These are phyloP conservation scores for Bujurquina vittata DNA, from an alignment of 2,113 vertebrate genomes.

Conservation along the genomic window DNA sequence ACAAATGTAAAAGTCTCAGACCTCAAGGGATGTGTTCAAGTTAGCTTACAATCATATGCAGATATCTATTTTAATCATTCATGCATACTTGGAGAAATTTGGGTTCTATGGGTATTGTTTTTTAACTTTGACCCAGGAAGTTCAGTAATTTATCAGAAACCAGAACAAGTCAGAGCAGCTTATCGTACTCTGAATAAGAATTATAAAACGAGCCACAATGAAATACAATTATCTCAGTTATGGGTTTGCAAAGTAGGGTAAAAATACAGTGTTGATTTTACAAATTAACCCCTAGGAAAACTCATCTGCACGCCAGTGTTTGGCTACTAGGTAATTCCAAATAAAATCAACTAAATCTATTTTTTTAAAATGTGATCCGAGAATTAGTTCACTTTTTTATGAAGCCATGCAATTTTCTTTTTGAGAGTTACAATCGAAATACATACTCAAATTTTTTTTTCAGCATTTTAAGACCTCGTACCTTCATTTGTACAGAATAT, in stretches of 20 bases:
- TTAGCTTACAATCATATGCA: not conserved
- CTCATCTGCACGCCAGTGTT: too few relatives aligned
- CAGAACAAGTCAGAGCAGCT: not conserved
- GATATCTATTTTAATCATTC: not conserved
- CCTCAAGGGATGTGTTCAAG: not conserved
- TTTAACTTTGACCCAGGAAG: not conserved
- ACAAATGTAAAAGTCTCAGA: not conserved
- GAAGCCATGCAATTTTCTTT: accelerated
- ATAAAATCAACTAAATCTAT: not conserved
- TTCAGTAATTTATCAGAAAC: not conserved
- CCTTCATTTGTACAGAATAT: not conserved
- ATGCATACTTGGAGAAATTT: not conserved
- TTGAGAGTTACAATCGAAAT: not conserved
- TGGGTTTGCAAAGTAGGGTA: not conserved
- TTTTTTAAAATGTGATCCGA: too few relatives aligned
- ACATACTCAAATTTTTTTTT: not conserved
- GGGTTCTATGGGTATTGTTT: not conserved
- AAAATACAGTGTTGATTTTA: not conserved
- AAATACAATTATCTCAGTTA: not conserved
- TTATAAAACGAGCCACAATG: not conserved
- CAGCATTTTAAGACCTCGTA: not conserved
- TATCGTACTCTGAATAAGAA: not conserved
- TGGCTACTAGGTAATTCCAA: not conserved
- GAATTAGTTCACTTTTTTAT: not conserved
- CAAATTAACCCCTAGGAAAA: not conserved